phyloP scores from a whole-genome alignment of 2,888 invertebrate species.

The Zaprionus bogoriensis region DNA sequence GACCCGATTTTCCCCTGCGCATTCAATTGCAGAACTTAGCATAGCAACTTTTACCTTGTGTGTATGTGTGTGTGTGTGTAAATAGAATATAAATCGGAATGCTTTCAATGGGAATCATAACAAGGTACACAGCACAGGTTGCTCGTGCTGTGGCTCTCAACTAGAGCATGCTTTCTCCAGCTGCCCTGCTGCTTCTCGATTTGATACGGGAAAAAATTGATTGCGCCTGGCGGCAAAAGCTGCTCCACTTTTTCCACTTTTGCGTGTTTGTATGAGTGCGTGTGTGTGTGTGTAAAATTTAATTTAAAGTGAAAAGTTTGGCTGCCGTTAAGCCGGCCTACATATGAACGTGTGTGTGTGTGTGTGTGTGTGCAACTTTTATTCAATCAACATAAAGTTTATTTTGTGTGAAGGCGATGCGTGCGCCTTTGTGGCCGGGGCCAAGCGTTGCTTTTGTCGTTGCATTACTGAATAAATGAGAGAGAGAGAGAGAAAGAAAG shows the following conservation, averaged over 20 bases:
- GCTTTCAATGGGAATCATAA: too few relatives aligned
- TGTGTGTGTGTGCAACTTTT: conserved; percentile 46
- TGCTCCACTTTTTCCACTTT: conserved; percentile 41
- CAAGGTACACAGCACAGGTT: too few relatives aligned
- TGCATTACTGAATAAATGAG: conserved; percentile 55
- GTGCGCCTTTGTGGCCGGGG: conserved; percentile 44
- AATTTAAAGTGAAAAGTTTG: conserved; percentile 71
- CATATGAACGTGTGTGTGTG: not conserved
- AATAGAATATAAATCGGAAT: too few relatives aligned
- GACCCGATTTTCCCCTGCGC: too few relatives aligned
- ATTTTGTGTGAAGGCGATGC: conserved; percentile 61
- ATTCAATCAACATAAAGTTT: conserved; percentile 72
- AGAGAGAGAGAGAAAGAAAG: too few relatives aligned
- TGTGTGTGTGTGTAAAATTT: conserved; percentile 50
- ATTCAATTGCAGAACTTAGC: too few relatives aligned
- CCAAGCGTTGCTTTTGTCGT: conserved; percentile 39
- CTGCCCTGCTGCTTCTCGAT: not conserved
- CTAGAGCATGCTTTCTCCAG: not conserved
- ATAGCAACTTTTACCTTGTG: too few relatives aligned
- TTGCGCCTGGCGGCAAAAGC: conserved; percentile 51
- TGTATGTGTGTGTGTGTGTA: too few relatives aligned
- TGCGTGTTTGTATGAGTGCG: conserved; percentile 2
- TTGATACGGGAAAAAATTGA: conserved; percentile 43
- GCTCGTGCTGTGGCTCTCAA: too few relatives aligned
- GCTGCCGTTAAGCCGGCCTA: conserved; percentile 48